A percentile compares a stretch with the other conserved stretches of the same genome.
Conservation (phyloP, 1,140 invertebrate genomes). For the Zaprionus ornatus region DNA sequence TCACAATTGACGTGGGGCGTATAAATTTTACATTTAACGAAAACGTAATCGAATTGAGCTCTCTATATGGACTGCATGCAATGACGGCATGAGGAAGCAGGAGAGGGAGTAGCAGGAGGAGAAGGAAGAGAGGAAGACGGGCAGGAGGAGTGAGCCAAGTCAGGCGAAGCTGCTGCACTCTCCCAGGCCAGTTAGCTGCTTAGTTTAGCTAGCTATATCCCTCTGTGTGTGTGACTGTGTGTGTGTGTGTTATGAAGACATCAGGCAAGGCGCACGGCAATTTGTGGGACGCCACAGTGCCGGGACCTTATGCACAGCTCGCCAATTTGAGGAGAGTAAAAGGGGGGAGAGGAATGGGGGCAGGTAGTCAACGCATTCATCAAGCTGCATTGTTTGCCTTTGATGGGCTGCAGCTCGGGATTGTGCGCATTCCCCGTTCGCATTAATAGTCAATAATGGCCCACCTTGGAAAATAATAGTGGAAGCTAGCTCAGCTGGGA, state of each 20-base stretch:
- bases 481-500: not conserved
- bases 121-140: not conserved
- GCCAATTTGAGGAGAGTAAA: constrained; percentile 63
- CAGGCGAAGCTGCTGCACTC: constrained; percentile 13
- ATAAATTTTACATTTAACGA: constrained; percentile 83
- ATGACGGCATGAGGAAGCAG: not conserved
- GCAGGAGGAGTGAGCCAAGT: not conserved
- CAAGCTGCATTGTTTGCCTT: constrained; percentile 69
- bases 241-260: constrained; percentile 66
- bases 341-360: not conserved
- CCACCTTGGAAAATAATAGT: constrained; percentile 73
- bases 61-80: constrained; percentile 65
- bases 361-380: constrained; percentile 68
- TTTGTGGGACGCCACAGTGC: constrained; percentile 74
- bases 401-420: constrained; percentile 40
- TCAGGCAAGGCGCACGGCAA: constrained; percentile 75
- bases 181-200: constrained; percentile 27
- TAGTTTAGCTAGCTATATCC: constrained; percentile 14
- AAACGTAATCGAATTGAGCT: constrained; percentile 82
- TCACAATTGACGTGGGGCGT: constrained; percentile 81
- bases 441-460: constrained; percentile 78
- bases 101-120: constrained; percentile 17
- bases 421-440: constrained; percentile 65
- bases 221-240: constrained; percentile 16
- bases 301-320: constrained; percentile 25